Evolutionary conservation across 2,113 vertebrate genomes (phyloP), one percentile per base, ranked within the genome.

Genomic region (Dipodomys spectabilis): DNA sequence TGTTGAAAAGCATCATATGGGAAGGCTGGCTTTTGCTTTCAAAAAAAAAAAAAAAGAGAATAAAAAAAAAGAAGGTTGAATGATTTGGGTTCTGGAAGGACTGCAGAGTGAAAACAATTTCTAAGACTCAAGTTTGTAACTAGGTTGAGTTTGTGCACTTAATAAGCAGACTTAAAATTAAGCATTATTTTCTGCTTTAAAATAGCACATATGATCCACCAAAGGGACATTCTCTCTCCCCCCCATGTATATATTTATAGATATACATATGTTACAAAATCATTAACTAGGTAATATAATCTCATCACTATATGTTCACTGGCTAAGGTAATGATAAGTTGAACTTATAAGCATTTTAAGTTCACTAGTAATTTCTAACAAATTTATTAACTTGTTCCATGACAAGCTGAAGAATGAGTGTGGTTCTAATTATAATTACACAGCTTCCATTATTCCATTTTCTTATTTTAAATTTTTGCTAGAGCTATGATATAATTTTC

Each of bases 381-480:
- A 86, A 60, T 44, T 49, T 72, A 82, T 93, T 88, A 95, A 92
- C 62, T 89, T 69, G 15, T 88, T 93, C 53, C 60, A 45, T 27
- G 74, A 79, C 57, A 91, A 44, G 83, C 30, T 74, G 19, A 87
- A 45, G 65, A 5, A 71, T 84, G 45, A 7, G 12, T 2, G 19
- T 79, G 49, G 45, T 35, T 35, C 57, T 85, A 65, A 88, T 25
- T 84, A 82, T 0, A 23, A 32, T 88, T 94, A 94, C 0, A 49
- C 39, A 53, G n/a, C 0, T 1, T 79, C 44, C 19, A n/a, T 88
- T 82, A 35, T 97, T 72, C 19, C 97, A 93, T 82, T 92, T 93
- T 85, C 77, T 90, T 16, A 97, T 53, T 94, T 96, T 77, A 95
- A 95, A 95, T 93, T 96, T 82, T 96, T 92, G 90, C 88, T 78